Conservation (phyloP, 2,797 vertebrate genomes). For the Anableps anableps region DNA sequence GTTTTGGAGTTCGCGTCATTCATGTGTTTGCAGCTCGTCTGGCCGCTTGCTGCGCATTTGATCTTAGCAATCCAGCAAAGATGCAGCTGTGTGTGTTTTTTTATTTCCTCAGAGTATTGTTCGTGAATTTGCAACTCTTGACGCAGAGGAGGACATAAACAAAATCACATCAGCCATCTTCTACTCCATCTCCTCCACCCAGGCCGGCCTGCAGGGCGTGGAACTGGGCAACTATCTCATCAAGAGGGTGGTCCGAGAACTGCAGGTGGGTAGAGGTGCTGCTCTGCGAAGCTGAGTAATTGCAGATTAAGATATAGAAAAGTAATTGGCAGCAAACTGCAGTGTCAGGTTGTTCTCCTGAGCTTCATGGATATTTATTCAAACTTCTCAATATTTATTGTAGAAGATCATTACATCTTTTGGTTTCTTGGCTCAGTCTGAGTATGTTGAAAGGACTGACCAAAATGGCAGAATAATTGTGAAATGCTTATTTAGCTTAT, state of each 20-base stretch:
- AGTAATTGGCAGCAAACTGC: not conserved
- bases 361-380: not conserved
- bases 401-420: not conserved
- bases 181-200: slow-evolving; percentile 95
- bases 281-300: not conserved
- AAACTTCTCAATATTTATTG: not conserved
- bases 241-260: slow-evolving; percentile 92
- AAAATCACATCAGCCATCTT: slow-evolving; percentile 91
- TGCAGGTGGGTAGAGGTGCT: slow-evolving; percentile 85
- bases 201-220: slow-evolving; percentile 94
- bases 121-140: slow-evolving; percentile 83
- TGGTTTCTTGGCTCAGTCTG: not conserved
- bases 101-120: slow-evolving; percentile 85
- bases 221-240: slow-evolving; percentile 96
- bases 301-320: not conserved
- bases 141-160: slow-evolving; percentile 85
- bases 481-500: slow-evolving; percentile 6
- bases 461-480: not conserved
- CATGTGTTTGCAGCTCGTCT: not conserved
- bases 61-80: no score
- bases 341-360: not conserved
- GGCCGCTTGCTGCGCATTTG: no score
- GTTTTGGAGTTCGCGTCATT: not conserved
- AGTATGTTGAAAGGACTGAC: not conserved
- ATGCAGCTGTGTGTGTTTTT: slow-evolving; percentile 3